phyloP scores from a whole-genome alignment of 1,140 invertebrate species.

The Schlechtendalia chinensis region DNA sequence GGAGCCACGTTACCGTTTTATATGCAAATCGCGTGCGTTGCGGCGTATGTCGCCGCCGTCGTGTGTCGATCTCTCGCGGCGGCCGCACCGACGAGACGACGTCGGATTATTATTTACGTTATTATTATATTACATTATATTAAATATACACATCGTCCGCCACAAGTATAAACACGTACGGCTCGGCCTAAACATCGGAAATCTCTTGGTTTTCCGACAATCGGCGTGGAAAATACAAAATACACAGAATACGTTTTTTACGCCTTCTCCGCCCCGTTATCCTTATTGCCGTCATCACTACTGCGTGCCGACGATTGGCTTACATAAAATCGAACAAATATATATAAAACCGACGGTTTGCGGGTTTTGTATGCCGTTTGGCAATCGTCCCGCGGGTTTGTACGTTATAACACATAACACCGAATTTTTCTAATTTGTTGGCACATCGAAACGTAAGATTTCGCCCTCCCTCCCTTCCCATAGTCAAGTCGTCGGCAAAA shows the following conservation, averaged over 20 bases:
- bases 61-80: not conserved
- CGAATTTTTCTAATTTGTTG: no score
- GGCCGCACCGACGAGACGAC: not conserved
- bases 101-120: not conserved
- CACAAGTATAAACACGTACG: not conserved
- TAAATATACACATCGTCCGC: no score
- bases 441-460: no score
- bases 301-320: not conserved
- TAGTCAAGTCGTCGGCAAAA: no score
- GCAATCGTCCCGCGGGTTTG: not conserved
- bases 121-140: not conserved
- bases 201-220: not conserved
- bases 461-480: no score
- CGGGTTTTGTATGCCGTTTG: not conserved
- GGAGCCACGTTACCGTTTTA: constrained; percentile 10
- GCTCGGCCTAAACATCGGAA: not conserved
- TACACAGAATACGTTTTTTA: not conserved
- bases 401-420: not conserved
- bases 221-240: not conserved
- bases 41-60: no score
- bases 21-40: not conserved
- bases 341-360: not conserved
- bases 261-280: not conserved
- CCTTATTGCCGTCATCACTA: no score
- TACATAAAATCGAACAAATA: not conserved